Conservation (phyloP, 2,888 invertebrate genomes). For the Platycheirus rosarum region DNA sequence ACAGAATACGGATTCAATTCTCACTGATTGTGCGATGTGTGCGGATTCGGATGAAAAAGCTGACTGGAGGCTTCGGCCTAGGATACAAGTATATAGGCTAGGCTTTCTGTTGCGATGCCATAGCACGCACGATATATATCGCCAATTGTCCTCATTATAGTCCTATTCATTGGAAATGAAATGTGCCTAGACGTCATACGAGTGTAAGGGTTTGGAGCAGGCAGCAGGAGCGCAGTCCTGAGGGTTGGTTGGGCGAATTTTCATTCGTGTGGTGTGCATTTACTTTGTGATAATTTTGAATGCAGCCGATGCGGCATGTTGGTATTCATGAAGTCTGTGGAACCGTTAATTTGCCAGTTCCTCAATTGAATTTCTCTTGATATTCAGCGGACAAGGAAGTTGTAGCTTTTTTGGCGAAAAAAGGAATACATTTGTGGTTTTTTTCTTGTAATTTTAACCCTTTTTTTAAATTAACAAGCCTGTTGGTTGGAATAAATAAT, state of each 20-base stretch:
- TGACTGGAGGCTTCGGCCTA: conserved; percentile 31
- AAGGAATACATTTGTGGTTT: neutral
- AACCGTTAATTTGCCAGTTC: conserved; percentile 63
- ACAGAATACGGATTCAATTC: conserved; percentile 72
- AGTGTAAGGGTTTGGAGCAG: neutral
- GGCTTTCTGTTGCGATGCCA: conserved; percentile 33
- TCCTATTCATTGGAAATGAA: conserved; percentile 74
- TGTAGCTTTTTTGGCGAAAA: conserved; percentile 13
- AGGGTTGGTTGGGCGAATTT: conserved; percentile 15
- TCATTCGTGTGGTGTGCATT: conserved; percentile 29
- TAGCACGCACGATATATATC: conserved; percentile 74
- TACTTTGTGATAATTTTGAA: conserved; percentile 41
- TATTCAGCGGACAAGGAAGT: conserved; percentile 26
- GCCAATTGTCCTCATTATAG: conserved; percentile 75
- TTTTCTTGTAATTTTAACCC: no score
- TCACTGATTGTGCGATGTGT: conserved; percentile 63
- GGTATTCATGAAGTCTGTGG: conserved; percentile 43
- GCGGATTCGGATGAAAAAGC: neutral
- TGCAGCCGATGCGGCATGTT: conserved; percentile 38
- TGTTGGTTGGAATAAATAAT: no score
- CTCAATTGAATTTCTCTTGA: conserved; percentile 44
- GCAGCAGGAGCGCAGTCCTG: neutral
- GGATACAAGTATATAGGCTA: conserved; percentile 50
- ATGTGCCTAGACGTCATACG: conserved; percentile 38
- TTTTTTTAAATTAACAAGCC: no score